Evolutionary conservation across 2,888 invertebrate species (phyloP).

Genomic region (Catocala fraxini): DNA sequence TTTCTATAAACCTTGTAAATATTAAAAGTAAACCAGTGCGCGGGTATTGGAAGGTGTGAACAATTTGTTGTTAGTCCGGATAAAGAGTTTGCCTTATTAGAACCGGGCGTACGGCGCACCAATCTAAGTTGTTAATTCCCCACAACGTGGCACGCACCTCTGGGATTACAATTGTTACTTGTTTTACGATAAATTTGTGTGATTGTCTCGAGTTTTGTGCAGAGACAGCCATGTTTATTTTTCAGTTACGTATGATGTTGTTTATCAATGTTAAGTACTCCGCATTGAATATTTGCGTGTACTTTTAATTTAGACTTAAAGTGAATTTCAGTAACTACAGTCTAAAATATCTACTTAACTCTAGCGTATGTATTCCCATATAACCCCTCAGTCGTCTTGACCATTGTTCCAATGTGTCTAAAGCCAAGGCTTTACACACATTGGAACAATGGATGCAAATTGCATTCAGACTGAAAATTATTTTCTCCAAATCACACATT

Average conservation of each 20-base stretch:
- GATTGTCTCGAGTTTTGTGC: conserved; percentile 23
- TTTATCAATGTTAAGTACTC: background rate
- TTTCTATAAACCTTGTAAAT: background rate
- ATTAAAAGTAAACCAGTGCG: conserved; percentile 14
- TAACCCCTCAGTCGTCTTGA: too few relatives aligned
- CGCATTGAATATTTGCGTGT: too few relatives aligned
- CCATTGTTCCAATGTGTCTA: too few relatives aligned
- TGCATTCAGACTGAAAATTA: too few relatives aligned
- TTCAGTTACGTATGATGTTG: background rate
- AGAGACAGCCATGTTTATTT: conserved; percentile 9
- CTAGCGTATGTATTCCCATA: too few relatives aligned
- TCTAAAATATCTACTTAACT: too few relatives aligned
- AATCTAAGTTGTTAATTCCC: conserved; percentile 71
- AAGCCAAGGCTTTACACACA: too few relatives aligned
- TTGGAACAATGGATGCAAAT: too few relatives aligned
- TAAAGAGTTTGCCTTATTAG: conserved; percentile 57
- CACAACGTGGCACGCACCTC: conserved; percentile 56
- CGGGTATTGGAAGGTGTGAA: conserved; percentile 23
- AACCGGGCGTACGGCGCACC: conserved; percentile 46
- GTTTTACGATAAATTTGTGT: conserved; percentile 44
- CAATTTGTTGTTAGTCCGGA: conserved; percentile 40
- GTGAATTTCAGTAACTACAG: too few relatives aligned
- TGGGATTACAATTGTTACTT: conserved; percentile 55
- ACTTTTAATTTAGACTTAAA: too few relatives aligned
- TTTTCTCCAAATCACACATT: too few relatives aligned